These are phyloP conservation scores for Ceramica pisi DNA, from an alignment of 2,888 invertebrate species.

Conservation along the genomic window DNA sequence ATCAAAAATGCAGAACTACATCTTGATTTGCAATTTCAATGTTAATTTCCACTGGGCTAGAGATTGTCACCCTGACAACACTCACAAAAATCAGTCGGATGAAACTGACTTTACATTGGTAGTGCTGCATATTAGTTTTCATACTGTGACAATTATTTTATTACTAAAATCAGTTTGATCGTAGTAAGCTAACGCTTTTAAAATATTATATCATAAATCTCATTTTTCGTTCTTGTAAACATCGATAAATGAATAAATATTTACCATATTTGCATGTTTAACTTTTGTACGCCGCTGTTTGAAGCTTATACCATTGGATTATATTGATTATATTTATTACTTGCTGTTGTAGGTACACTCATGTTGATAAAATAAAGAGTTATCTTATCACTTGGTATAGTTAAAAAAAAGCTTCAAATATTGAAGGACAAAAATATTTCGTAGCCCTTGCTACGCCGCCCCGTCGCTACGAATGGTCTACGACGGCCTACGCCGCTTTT, in stretches of 20 bases:
- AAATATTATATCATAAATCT: too few species aligned
- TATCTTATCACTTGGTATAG: conserved; percentile 7
- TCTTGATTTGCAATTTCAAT: too few species aligned
- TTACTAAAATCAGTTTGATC: too few species aligned
- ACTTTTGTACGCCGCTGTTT: not conserved
- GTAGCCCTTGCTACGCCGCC: conserved; percentile 40
- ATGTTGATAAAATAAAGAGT: not conserved
- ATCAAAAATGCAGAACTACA: too few species aligned
- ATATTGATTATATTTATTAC: conserved; percentile 14
- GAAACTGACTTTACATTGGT: too few species aligned
- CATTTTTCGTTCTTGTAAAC: too few species aligned
- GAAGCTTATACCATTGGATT: not conserved
- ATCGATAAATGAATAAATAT: not conserved
- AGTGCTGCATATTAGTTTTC: too few species aligned
- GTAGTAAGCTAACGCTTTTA: too few species aligned
- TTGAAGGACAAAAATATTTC: conserved; percentile 19
- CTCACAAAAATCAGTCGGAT: too few species aligned
- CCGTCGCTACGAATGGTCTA: conserved; percentile 35
- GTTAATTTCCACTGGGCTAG: too few species aligned
- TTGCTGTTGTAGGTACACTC: not conserved
- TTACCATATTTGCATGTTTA: not conserved
- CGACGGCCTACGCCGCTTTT: conserved; percentile 34
- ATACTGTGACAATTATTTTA: too few species aligned
- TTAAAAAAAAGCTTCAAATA: not conserved
- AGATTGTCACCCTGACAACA: too few species aligned